Evolutionary conservation across 2,888 invertebrate species (phyloP).

Genomic region (Megalurothrips usitatus): DNA sequence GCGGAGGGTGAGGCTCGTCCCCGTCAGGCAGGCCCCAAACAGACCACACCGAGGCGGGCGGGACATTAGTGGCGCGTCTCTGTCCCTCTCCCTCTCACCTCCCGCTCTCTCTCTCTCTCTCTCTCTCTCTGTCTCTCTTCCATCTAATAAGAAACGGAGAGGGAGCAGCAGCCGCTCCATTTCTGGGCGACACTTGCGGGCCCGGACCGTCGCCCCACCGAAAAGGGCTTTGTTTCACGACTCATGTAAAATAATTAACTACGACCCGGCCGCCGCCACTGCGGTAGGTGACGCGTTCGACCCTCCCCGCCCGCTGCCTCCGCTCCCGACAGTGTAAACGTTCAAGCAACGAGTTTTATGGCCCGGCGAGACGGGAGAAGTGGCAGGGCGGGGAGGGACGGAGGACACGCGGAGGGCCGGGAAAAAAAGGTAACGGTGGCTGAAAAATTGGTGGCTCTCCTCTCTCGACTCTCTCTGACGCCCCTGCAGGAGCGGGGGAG

Average conservation of each 20-base stretch:
- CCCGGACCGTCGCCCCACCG: background rate
- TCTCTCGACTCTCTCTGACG: background rate
- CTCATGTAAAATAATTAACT: slow-evolving; percentile 23
- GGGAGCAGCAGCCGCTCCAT: background rate
- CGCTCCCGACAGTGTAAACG: background rate
- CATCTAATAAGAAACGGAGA: background rate
- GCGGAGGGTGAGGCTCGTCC: no score
- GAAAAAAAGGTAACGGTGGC: background rate
- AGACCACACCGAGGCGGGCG: no score
- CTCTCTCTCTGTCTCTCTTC: no score
- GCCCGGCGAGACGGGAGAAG: background rate
- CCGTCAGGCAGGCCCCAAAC: no score
- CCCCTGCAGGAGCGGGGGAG: background rate
- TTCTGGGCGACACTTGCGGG: background rate
- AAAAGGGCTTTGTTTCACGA: background rate
- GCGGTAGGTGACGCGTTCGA: slow-evolving; percentile 9
- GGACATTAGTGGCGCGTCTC: no score
- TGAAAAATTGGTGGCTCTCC: background rate
- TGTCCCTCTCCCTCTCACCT: no score
- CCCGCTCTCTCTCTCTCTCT: no score
- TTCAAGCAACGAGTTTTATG: slow-evolving; percentile 3
- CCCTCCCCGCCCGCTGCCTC: background rate
- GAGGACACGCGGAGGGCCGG: background rate
- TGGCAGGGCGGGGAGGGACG: background rate
- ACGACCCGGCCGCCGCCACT: background rate